These are phyloP conservation scores for Gnathonemus echidnorhynchus DNA, from an alignment of 2,113 vertebrate genomes.

Conservation along the genomic window DNA sequence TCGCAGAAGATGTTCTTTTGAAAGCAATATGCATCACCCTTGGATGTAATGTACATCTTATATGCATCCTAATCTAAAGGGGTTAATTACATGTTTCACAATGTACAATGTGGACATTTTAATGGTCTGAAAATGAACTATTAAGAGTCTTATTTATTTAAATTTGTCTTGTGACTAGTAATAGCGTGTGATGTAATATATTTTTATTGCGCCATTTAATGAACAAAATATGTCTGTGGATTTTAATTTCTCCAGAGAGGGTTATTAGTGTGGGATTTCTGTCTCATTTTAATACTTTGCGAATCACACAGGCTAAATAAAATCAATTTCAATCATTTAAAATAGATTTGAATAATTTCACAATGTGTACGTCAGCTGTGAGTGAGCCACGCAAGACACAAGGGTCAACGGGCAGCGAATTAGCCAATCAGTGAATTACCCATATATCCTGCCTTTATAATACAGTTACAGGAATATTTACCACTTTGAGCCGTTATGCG, in stretches of 20 bases:
- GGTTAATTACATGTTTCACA: not conserved
- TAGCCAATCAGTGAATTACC: not conserved
- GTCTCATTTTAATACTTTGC: not conserved
- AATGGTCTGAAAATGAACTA: not conserved
- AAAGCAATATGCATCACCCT: not conserved
- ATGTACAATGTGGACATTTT: not conserved
- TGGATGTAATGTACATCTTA: not conserved
- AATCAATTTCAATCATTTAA: not conserved
- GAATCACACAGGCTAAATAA: not conserved
- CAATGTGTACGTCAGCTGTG: not conserved
- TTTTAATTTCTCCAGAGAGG: not conserved
- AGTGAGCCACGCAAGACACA: not conserved
- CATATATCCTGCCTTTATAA: not conserved
- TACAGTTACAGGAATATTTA: not conserved
- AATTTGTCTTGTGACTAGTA: not conserved
- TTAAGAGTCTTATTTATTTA: not conserved
- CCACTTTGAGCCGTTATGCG: not conserved
- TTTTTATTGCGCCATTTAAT: not conserved
- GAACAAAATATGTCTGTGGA: not conserved
- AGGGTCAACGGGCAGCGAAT: not conserved
- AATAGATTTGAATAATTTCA: not conserved
- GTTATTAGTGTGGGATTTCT: not conserved
- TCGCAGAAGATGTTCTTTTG: not conserved
- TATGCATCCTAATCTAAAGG: not conserved
- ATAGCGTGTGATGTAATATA: not conserved